Evolutionary conservation across 1,140 invertebrate genomes (phyloP), one percentile per base, ranked within the genome.

Genomic region (Rhopalosiphum padi): DNA sequence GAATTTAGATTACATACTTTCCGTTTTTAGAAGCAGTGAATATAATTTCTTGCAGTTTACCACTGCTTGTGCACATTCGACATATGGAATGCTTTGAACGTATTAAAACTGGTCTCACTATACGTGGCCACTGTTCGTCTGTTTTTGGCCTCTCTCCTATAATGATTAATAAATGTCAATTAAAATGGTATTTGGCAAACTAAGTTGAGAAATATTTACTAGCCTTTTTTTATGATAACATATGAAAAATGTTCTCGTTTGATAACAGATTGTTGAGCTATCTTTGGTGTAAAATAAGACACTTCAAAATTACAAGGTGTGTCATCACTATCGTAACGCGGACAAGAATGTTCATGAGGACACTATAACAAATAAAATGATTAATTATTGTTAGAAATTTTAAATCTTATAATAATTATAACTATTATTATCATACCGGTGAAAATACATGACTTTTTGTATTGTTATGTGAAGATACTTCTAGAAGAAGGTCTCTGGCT

Each of bases 241-340:
- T 98, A 98, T 18, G 97, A 97, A 95, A 96, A 98, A 41, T 96
- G 93, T 94, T 97, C 97, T 30, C 95, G 95, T 53, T 94, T 94
- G 0, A 95, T 94, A 94, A 96, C 95, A 7, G 94, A 94, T 90
- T 95, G 95, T 4, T 95, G 94, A 15, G 94, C 95, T 94, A 97
- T 95, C 48, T 95, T 95, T 93, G 97, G 94, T 2, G 96, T 95
- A 82, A 95, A 95, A 95, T 97, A 98, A 23, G 95, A 94, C 43
- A 97, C 96, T 94, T 96, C 94, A 95, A 98, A 98, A 95, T 97
- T 98, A 95, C 98, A 99, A 0, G 97, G 97, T 23, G 96, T 97
- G 18, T 96, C 95, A 94, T 96, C 95, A 83, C 77, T 88, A 1
- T 95, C 83, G 93, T 96, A 96, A 94, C 96, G 95, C 1, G 98